These are phyloP conservation scores for Siniperca scherzeri DNA, from an alignment of 2,797 vertebrate species.

Conservation along the genomic window DNA sequence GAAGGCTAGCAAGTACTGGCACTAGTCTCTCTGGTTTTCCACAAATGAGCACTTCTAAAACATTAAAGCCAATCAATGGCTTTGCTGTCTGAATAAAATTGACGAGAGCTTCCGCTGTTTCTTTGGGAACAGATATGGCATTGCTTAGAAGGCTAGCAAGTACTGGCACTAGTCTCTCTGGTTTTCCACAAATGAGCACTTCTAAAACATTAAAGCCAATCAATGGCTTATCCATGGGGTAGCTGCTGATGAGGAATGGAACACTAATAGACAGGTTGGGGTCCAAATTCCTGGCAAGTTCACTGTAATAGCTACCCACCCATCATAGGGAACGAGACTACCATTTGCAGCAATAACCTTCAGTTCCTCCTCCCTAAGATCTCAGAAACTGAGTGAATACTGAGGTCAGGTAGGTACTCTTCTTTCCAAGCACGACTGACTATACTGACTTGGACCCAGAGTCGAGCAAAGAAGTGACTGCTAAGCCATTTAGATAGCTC, in stretches of 20 bases:
- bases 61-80: too few relatives aligned
- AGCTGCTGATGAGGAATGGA: constrained; percentile 10
- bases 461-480: background rate
- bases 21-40: too few relatives aligned
- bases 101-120: too few relatives aligned
- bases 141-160: too few relatives aligned
- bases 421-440: constrained; percentile 8
- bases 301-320: constrained; percentile 2
- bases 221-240: background rate
- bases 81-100: too few relatives aligned
- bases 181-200: too few relatives aligned
- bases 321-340: background rate
- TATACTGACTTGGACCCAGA: background rate
- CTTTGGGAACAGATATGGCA: too few relatives aligned
- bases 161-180: too few relatives aligned
- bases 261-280: constrained; percentile 7
- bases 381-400: background rate
- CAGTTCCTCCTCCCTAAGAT: constrained; percentile 3
- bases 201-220: too few relatives aligned
- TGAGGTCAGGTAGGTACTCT: background rate
- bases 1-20: too few relatives aligned
- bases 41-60: too few relatives aligned
- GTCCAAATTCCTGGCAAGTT: constrained; percentile 8
- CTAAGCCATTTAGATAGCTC: background rate
- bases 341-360: background rate